These are phyloP conservation scores for Dendrocincla tyrannina DNA, from an alignment of 2,797 vertebrate genomes.

Conservation along the genomic window DNA sequence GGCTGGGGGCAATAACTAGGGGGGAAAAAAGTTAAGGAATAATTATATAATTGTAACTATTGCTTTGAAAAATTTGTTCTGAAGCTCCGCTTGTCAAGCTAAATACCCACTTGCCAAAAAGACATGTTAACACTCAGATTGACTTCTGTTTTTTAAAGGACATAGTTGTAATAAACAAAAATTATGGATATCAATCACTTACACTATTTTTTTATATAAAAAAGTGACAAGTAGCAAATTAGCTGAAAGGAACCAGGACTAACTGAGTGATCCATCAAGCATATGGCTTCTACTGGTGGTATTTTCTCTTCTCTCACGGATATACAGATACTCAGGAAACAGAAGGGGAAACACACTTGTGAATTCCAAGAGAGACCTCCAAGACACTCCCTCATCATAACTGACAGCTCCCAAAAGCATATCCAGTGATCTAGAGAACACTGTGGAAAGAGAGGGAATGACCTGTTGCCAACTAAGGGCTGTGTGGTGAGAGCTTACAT, in stretches of 20 bases:
- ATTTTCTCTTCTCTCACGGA: neutral
- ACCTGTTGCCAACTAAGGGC: neutral
- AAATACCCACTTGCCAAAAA: slow-evolving; percentile 52
- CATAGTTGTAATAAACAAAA: neutral
- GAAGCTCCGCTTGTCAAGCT: slow-evolving; percentile 52
- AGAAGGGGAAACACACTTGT: slow-evolving; percentile 8
- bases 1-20: slow-evolving; percentile 59
- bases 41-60: slow-evolving; percentile 33
- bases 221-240: neutral
- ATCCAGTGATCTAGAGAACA: neutral
- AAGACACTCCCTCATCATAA: neutral
- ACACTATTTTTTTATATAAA: neutral
- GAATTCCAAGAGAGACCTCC: neutral
- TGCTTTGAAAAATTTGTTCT: slow-evolving; percentile 52
- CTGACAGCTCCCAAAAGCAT: neutral
- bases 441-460: neutral
- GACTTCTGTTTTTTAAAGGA: neutral
- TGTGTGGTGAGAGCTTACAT: neutral
- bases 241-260: slow-evolving; percentile 3
- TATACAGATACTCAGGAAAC: neutral
- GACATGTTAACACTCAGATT: slow-evolving; percentile 6
- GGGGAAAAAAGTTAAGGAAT: slow-evolving; percentile 37
- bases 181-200: neutral
- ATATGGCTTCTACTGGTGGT: slow-evolving; percentile 11
- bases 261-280: neutral